phyloP scores from a whole-genome alignment of 1,140 invertebrate genomes.

The Zaprionus ghesquierei region DNA sequence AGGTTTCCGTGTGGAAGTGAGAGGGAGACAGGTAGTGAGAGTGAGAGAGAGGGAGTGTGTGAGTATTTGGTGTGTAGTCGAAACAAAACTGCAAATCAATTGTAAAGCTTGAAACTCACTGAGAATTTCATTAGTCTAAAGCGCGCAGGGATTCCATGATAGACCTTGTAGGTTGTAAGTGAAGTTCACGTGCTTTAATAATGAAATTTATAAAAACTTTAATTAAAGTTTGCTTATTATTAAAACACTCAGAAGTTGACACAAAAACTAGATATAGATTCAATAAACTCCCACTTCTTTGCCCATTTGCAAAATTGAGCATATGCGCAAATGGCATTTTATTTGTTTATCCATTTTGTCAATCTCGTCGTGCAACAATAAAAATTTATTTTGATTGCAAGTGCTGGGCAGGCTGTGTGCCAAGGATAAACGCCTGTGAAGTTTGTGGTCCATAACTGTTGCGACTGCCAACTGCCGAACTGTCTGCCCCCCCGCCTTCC shows the following conservation, averaged over 20 bases:
- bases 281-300: too few species aligned
- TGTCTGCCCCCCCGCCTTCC: background rate
- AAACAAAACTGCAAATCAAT: constrained; percentile 43
- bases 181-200: constrained; percentile 2
- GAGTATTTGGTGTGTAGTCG: background rate
- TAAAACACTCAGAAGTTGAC: background rate
- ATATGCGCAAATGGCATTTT: constrained; percentile 13
- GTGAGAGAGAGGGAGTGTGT: background rate
- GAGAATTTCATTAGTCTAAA: constrained; percentile 54
- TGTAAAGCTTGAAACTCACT: constrained; percentile 37
- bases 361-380: constrained; percentile 56
- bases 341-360: constrained; percentile 31
- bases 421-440: constrained; percentile 22
- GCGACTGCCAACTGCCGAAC: constrained; percentile 27
- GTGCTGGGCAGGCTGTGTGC: constrained; percentile 26
- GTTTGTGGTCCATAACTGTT: constrained; percentile 53
- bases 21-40: too few species aligned
- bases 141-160: constrained; percentile 9
- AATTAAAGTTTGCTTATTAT: background rate
- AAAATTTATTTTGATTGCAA: constrained; percentile 74
- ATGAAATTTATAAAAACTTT: background rate
- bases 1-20: background rate
- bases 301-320: constrained; percentile 18
- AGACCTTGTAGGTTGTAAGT: constrained; percentile 14
- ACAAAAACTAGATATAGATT: background rate